phyloP scores from a whole-genome alignment of 2,113 vertebrate genomes.

The Sciurus niger region DNA sequence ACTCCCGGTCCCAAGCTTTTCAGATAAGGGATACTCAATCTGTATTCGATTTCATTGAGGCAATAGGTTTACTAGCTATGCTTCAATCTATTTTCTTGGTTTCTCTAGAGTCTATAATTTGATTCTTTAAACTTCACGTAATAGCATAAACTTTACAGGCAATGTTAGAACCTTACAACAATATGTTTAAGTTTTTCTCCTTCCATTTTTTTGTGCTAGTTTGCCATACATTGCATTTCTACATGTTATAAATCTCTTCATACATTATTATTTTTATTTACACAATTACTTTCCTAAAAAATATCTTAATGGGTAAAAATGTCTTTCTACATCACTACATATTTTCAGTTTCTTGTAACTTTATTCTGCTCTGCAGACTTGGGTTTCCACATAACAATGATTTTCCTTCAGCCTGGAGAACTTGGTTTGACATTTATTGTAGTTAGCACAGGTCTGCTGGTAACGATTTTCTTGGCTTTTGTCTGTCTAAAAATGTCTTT shows the following conservation, averaged over 20 bases:
- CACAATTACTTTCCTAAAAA: not conserved
- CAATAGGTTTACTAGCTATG: not conserved
- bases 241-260: not conserved
- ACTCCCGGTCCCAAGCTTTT: not conserved
- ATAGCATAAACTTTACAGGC: not conserved
- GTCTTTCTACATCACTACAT: not conserved
- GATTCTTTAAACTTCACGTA: not conserved
- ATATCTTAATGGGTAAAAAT: not conserved
- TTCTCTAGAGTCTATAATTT: not conserved
- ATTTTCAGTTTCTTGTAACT: not conserved
- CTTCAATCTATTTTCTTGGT: not conserved
- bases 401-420: slow-evolving; percentile 6
- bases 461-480: not conserved
- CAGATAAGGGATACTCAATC: not conserved
- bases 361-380: not conserved
- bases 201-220: not conserved
- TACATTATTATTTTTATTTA: not conserved
- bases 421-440: not conserved
- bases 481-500: not conserved
- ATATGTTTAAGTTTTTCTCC: not conserved
- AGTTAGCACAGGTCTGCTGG: not conserved
- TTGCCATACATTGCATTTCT: not conserved
- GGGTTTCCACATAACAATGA: not conserved
- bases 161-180: not conserved
- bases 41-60: not conserved